Percentiles rank a stretch among this genome's conserved stretches.
phyloP scores from a whole-genome alignment of 2,888 invertebrate genomes.

The Oscheius onirici region DNA sequence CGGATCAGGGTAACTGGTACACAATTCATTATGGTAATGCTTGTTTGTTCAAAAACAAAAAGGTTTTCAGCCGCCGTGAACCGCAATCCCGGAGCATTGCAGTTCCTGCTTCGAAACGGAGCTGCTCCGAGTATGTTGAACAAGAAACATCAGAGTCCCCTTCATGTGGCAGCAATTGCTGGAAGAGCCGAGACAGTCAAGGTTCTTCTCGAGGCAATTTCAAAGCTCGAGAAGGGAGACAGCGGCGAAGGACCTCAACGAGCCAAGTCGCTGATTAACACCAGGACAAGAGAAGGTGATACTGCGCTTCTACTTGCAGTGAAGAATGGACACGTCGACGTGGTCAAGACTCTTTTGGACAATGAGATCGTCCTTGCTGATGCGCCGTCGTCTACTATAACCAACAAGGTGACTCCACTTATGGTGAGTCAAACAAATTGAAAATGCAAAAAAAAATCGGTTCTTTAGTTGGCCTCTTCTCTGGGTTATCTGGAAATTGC shows the following conservation, averaged over 20 bases:
- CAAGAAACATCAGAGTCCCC: constrained; percentile 55
- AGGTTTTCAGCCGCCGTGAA: constrained; percentile 72
- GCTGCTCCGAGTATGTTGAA: constrained; percentile 35
- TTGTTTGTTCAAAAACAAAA: too few species aligned
- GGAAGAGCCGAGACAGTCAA: constrained; percentile 55
- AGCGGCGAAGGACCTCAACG: constrained; percentile 38
- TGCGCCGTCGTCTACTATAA: constrained; percentile 39
- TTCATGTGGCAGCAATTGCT: constrained; percentile 59
- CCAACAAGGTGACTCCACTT: constrained; percentile 42
- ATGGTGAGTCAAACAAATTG: constrained; percentile 35
- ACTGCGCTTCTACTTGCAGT: constrained; percentile 74
- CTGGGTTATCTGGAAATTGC: constrained; percentile 51
- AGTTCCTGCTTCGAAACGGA: constrained; percentile 64
- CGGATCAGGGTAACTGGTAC: constrained; percentile 73
- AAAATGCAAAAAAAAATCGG: neutral
- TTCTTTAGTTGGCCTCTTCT: constrained; percentile 47
- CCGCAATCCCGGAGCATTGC: constrained; percentile 73
- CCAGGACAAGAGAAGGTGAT: constrained; percentile 58
- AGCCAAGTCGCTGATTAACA: constrained; percentile 49
- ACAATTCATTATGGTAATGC: constrained; percentile 75
- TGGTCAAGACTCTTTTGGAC: constrained; percentile 37
- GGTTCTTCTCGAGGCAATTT: constrained; percentile 48
- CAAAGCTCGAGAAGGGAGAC: constrained; percentile 40
- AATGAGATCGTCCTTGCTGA: constrained; percentile 38
- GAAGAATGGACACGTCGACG: constrained; percentile 28